Conservation (phyloP, 1,140 invertebrate genomes). For the Nymphalis io region DNA sequence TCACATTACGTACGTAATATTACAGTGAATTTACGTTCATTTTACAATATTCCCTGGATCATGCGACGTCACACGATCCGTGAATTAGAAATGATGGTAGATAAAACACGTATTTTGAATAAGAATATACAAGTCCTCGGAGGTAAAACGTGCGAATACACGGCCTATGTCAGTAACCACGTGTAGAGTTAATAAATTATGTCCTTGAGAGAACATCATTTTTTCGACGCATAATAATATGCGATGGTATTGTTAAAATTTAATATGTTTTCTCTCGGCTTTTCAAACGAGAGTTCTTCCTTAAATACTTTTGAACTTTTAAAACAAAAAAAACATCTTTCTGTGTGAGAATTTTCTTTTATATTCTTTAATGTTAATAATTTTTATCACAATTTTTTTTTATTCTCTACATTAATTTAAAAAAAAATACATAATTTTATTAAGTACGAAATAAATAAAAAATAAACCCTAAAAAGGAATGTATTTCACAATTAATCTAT, state of each 20-base stretch:
- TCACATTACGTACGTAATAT: conserved; percentile 16
- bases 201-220: not conserved
- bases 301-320: too few species aligned
- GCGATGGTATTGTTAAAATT: not conserved
- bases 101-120: conserved; percentile 36
- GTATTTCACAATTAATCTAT: not conserved
- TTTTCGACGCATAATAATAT: not conserved
- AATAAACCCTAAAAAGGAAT: not conserved
- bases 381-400: too few species aligned
- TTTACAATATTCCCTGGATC: conserved; percentile 16
- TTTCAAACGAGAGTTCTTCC: too few species aligned
- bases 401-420: too few species aligned
- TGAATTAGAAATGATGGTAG: conserved; percentile 34
- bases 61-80: conserved; percentile 20
- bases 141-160: conserved; percentile 5
- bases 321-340: too few species aligned
- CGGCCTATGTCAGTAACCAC: not conserved
- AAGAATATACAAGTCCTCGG: conserved; percentile 27
- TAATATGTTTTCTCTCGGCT: not conserved
- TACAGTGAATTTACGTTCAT: conserved; percentile 26
- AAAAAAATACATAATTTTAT: too few species aligned
- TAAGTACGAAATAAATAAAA: too few species aligned
- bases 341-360: too few species aligned
- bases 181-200: not conserved
- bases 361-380: too few species aligned